Evolutionary conservation across 2,797 vertebrate genomes (phyloP).

Genomic region (Triplophysa bombifrons): DNA sequence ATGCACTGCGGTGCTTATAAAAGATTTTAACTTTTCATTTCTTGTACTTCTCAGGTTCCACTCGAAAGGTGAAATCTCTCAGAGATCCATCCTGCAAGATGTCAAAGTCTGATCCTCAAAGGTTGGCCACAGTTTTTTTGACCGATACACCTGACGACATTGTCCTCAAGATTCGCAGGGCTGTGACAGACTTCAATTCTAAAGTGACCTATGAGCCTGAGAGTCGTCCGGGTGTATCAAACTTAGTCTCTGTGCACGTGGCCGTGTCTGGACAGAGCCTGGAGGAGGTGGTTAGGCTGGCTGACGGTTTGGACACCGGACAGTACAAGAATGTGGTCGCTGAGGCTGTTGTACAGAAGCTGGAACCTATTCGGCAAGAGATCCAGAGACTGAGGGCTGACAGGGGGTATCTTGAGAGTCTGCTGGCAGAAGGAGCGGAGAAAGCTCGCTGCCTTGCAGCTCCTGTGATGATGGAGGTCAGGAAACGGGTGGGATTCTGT

Average conservation of each 20-base stretch:
- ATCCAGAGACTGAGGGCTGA: conserved; percentile 83
- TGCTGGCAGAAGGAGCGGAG: conserved; percentile 78
- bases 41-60: conserved; percentile 72
- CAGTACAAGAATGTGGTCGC: conserved; percentile 87
- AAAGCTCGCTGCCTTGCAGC: conserved; percentile 84
- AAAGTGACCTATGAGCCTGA: conserved; percentile 90
- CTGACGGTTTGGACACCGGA: conserved; percentile 82
- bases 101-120: conserved; percentile 94
- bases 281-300: conserved; percentile 79
- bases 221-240: conserved; percentile 86
- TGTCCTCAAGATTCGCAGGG: conserved; percentile 87
- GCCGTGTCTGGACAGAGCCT: conserved; percentile 74
- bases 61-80: conserved; percentile 90
- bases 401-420: conserved; percentile 74
- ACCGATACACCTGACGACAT: conserved; percentile 89
- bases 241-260: conserved; percentile 87
- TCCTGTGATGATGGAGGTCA: conserved; percentile 82
- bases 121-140: conserved; percentile 82
- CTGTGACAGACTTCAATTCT: conserved; percentile 92
- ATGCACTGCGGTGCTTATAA: neutral
- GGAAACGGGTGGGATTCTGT: conserved; percentile 83
- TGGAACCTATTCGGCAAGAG: conserved; percentile 85
- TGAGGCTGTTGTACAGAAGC: conserved; percentile 84
- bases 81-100: conserved; percentile 89
- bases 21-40: neutral